phyloP scores from a whole-genome alignment of 1,140 invertebrate species.

The Tetramorium parvispinum region DNA sequence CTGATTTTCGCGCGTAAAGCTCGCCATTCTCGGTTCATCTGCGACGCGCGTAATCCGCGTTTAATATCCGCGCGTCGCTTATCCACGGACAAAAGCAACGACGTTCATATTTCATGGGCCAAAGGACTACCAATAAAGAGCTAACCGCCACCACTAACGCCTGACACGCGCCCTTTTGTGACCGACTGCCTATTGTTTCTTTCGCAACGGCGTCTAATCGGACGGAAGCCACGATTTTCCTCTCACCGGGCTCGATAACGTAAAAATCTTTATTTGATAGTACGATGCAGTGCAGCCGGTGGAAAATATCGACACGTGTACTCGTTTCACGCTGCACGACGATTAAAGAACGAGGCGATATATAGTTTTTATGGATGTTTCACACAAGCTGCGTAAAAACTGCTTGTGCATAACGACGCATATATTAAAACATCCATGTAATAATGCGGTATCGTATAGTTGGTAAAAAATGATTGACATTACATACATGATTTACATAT shows the following conservation, averaged over 20 bases:
- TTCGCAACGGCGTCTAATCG: conserved; percentile 52
- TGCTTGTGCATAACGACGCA: neutral
- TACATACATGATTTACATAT: neutral
- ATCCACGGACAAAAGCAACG: conserved; percentile 66
- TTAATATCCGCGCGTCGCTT: conserved; percentile 69
- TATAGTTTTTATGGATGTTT: neutral
- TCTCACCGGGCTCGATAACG: conserved; percentile 6
- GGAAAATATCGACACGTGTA: conserved; percentile 48
- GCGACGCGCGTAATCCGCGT: conserved; percentile 31
- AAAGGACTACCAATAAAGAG: conserved; percentile 68
- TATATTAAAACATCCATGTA: neutral
- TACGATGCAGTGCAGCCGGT: neutral
- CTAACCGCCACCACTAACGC: conserved; percentile 67
- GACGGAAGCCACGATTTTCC: conserved; percentile 49
- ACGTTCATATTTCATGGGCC: conserved; percentile 71
- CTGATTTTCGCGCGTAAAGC: conserved; percentile 39
- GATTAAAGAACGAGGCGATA: conserved; percentile 22
- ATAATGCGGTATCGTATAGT: neutral
- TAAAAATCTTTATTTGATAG: conserved; percentile 27
- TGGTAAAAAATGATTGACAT: neutral
- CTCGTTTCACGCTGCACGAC: conserved; percentile 2
- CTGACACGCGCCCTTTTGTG: conserved; percentile 70
- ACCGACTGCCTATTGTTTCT: conserved; percentile 67
- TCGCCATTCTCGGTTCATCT: conserved; percentile 37
- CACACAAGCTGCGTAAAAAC: neutral